These are phyloP conservation scores for Orthonevra nobilis DNA, from an alignment of 2,888 invertebrate genomes.

Conservation along the genomic window DNA sequence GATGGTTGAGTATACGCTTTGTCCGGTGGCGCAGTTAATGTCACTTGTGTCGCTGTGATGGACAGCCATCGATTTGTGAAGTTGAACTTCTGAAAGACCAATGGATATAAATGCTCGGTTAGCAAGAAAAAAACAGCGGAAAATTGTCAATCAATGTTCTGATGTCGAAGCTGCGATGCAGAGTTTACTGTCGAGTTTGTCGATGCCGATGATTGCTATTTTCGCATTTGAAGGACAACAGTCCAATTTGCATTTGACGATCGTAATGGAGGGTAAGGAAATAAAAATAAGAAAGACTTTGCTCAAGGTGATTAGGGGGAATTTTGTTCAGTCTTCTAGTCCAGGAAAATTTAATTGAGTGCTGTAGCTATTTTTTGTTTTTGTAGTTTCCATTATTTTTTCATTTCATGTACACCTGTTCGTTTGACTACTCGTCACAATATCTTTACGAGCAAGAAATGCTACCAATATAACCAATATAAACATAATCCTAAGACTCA, in stretches of 20 bases:
- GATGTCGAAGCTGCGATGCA: neutral
- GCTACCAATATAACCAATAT: too few relatives aligned
- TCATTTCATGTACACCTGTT: too few relatives aligned
- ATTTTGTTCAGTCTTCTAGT: too few relatives aligned
- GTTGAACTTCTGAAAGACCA: neutral
- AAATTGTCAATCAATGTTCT: constrained; percentile 43
- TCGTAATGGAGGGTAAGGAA: neutral
- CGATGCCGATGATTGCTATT: constrained; percentile 6
- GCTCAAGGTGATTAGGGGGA: neutral
- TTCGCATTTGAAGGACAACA: constrained; percentile 7
- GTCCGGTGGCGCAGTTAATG: neutral
- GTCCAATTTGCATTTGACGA: constrained; percentile 8
- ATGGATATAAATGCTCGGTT: constrained; percentile 9
- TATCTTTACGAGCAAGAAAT: too few relatives aligned
- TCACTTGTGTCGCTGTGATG: constrained; percentile 21
- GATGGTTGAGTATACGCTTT: neutral
- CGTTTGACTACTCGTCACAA: too few relatives aligned
- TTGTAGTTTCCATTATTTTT: too few relatives aligned
- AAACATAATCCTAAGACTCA: too few relatives aligned
- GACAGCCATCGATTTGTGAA: constrained; percentile 14
- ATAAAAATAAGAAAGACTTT: neutral
- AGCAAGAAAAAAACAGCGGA: neutral
- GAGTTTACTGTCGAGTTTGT: too few relatives aligned
- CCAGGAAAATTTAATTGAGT: too few relatives aligned
- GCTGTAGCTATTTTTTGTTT: too few relatives aligned